A percentile compares a stretch with the other conserved stretches of the same genome.
Conservation (phyloP, 1,140 invertebrate species). For the Drosophila baimaii region DNA sequence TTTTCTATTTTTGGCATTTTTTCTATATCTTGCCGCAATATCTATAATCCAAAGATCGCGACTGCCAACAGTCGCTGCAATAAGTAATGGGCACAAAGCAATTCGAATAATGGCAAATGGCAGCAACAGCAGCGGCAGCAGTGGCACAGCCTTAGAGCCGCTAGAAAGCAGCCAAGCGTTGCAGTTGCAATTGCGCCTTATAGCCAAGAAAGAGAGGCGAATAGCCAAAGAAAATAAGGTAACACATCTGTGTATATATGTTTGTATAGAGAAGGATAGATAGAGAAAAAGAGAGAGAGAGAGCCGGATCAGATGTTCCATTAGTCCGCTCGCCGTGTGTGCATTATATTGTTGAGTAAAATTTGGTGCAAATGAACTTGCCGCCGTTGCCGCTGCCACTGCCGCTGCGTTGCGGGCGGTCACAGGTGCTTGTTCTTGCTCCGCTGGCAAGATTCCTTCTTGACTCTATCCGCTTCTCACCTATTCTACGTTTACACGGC, state of each 20-base stretch:
- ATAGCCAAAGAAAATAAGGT: constrained; percentile 2
- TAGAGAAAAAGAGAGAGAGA: not conserved
- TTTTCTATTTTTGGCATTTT: constrained; percentile 10
- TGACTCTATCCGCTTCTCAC: constrained; percentile 24
- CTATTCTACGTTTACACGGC: constrained; percentile 18
- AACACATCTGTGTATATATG: not conserved
- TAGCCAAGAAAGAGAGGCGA: constrained; percentile 4
- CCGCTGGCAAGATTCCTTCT: constrained; percentile 27
- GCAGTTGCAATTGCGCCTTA: constrained; percentile 36
- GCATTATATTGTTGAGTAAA: constrained; percentile 22
- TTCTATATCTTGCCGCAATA: constrained; percentile 16
- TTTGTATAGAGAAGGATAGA: not conserved
- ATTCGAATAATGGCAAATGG: constrained; percentile 74
- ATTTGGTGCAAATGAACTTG: constrained; percentile 68
- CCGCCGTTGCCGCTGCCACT: constrained; percentile 11
- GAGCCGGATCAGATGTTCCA: constrained; percentile 42
- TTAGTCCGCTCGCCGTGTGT: constrained; percentile 23
- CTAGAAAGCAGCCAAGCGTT: constrained; percentile 75
- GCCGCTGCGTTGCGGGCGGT: constrained; percentile 67
- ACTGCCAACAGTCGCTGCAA: constrained; percentile 59
- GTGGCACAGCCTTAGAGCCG: too few relatives aligned
- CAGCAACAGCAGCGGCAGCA: constrained; percentile 19
- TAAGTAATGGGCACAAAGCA: constrained; percentile 76
- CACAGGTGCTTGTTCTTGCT: constrained; percentile 63
- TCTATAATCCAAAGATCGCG: constrained; percentile 41